Evolutionary conservation across 2,888 invertebrate genomes (phyloP), one percentile per base, ranked within the genome.

Genomic region (Dione juno): DNA sequence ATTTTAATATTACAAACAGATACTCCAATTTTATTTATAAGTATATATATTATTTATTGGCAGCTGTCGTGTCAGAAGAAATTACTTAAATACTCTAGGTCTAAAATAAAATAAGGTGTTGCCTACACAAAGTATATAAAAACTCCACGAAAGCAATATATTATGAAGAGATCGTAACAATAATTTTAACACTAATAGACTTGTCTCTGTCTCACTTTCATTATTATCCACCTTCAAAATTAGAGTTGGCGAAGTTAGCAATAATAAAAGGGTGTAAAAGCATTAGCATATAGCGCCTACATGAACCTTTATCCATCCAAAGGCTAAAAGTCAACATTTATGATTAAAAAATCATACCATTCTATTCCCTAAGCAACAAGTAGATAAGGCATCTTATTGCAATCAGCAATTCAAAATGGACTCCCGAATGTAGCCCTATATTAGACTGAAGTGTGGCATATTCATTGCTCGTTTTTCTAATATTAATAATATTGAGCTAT

Each of bases 341-440:
- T 81, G 81, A 84, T 84, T 83, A 84, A 83, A n/a, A 82, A 83
- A 80, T 77, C 77, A 71, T 76, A 72, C 77, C 75, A 80, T 80
- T 80, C 80, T 76, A 78, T 72, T 82, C 79, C 75, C 78, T 76
- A 77, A 81, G 82, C 83, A 84, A 85, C 83, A 84, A 83, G 83
- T 83, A 79, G 80, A 79, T 77, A 76, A 19, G 37, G 54, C 71
- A 73, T 79, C 80, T 79, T 81, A 80, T 81, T 78, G 78, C 82
- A 83, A 84, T 84, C 84, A 83, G 83, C 83, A 83, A 83, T 83
- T 83, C 83, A 83, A 83, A 84, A 78, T 77, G 80, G 77, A 59
- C 74, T 67, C 75, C 67, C 76, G 82, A 80, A 79, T 82, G 79
- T 75, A 76, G 81, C 78, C 73, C 75, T 61, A 57, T 35, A 48